Evolutionary conservation across 2,888 invertebrate genomes (phyloP).

Genomic region (Phania funesta): DNA sequence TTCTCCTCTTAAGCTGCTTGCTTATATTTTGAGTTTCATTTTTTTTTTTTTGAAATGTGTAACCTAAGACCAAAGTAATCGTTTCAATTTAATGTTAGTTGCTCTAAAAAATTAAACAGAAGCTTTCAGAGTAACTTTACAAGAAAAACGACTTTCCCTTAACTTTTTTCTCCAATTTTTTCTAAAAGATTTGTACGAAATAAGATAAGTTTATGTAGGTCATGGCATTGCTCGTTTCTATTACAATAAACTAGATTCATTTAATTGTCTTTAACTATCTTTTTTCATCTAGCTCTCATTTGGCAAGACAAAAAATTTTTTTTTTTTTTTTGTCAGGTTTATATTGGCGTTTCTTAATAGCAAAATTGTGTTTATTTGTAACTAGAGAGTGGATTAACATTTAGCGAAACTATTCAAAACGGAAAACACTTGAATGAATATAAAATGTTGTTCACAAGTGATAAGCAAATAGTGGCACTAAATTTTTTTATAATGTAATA

Average conservation of each 20-base stretch:
- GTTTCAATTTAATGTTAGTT: slow-evolving; percentile 71
- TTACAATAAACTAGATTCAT: slow-evolving; percentile 25
- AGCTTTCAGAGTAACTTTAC: slow-evolving; percentile 5
- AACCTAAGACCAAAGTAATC: slow-evolving; percentile 76
- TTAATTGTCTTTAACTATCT: background rate
- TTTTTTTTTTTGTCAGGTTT: background rate
- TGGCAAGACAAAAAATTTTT: too few relatives aligned
- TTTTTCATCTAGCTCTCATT: too few relatives aligned
- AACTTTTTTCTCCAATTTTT: too few relatives aligned
- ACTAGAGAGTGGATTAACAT: too few relatives aligned
- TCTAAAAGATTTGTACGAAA: slow-evolving; percentile 27
- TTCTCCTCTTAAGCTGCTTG: slow-evolving; percentile 27
- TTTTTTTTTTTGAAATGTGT: slow-evolving; percentile 79
- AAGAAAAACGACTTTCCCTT: background rate
- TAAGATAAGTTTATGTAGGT: slow-evolving; percentile 56
- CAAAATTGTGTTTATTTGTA: too few relatives aligned
- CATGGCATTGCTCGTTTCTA: slow-evolving; percentile 52
- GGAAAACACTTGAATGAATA: too few relatives aligned
- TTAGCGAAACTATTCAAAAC: too few relatives aligned
- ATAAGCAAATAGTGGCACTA: too few relatives aligned
- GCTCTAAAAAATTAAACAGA: slow-evolving; percentile 15
- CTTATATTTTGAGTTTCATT: slow-evolving; percentile 74
- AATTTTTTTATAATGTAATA: too few relatives aligned
- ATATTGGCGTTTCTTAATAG: slow-evolving; percentile 40
- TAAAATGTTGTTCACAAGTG: too few relatives aligned